These are phyloP conservation scores for Miniopterus natalensis DNA, from an alignment of 2,113 vertebrate genomes.

Conservation along the genomic window DNA sequence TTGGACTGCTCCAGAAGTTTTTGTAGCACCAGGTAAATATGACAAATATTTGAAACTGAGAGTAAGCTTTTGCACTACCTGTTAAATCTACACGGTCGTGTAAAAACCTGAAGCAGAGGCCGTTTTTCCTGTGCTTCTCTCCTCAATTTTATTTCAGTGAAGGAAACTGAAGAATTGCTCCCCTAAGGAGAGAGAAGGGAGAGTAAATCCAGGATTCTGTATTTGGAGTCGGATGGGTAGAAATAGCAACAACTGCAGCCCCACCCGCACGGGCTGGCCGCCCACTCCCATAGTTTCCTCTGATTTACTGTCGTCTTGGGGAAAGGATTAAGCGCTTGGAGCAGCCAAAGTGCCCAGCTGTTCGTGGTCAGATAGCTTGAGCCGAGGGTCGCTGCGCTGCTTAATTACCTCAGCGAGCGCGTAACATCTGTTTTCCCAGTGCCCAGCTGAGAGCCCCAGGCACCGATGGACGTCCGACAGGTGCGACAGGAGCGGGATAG, in stretches of 20 bases:
- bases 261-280: neutral
- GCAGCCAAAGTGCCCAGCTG: constrained; percentile 11
- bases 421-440: constrained; percentile 33
- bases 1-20: neutral
- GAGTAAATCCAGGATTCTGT: neutral
- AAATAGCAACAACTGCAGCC: neutral
- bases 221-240: neutral
- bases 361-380: constrained; percentile 11
- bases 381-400: neutral
- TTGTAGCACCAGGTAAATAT: neutral
- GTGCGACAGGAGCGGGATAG: neutral
- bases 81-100: accelerated
- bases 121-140: neutral
- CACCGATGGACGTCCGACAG: accelerated
- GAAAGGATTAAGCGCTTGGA: constrained; percentile 1
- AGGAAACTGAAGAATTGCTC: neutral
- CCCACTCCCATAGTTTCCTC: neutral
- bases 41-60: neutral
- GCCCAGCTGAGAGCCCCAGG: neutral
- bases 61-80: neutral
- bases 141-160: neutral
- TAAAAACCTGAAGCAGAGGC: neutral
- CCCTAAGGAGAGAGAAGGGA: neutral
- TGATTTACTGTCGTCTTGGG: neutral
- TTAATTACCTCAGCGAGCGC: constrained; percentile 50